phyloP scores from a whole-genome alignment of 2,888 invertebrate species.

The Malthinus flaveolus region DNA sequence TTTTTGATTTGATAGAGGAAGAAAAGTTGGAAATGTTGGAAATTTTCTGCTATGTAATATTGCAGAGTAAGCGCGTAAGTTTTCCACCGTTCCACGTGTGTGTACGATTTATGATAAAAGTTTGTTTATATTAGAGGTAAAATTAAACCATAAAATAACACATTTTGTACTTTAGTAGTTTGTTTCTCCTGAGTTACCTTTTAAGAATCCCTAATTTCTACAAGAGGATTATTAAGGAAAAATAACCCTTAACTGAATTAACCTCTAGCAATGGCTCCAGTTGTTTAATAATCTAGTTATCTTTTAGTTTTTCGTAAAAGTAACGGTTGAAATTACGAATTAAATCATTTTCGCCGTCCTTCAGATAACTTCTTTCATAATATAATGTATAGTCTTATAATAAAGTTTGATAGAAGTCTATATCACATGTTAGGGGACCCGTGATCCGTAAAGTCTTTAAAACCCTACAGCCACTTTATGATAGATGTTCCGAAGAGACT shows the following conservation, averaged over 20 bases:
- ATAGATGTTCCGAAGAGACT: conserved; percentile 16
- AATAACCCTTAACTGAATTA: too few relatives aligned
- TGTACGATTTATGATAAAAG: conserved; percentile 41
- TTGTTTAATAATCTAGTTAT: too few relatives aligned
- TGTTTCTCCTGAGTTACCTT: conserved; percentile 33
- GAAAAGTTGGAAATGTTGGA: conserved; percentile 23
- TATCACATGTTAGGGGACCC: conserved; percentile 1
- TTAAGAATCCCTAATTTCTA: conserved; percentile 37
- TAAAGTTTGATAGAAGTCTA: conserved; percentile 11
- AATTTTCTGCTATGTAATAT: conserved; percentile 20
- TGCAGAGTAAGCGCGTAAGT: conserved; percentile 26
- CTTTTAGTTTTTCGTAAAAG: too few relatives aligned
- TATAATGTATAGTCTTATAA: conserved; percentile 14
- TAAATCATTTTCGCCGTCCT: background rate
- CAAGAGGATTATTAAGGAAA: conserved; percentile 6
- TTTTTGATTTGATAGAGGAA: background rate
- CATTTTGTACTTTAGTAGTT: conserved; percentile 33
- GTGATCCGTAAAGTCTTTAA: conserved; percentile 19
- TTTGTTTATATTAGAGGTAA: conserved; percentile 38
- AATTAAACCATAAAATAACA: conserved; percentile 38
- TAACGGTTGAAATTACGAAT: too few relatives aligned
- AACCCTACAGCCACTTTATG: conserved; percentile 20
- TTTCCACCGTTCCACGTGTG: conserved; percentile 36
- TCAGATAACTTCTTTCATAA: conserved; percentile 10
- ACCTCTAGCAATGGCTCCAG: too few relatives aligned